Conservation (phyloP, 2,797 vertebrate genomes). For the Gorsachius magnificus region DNA sequence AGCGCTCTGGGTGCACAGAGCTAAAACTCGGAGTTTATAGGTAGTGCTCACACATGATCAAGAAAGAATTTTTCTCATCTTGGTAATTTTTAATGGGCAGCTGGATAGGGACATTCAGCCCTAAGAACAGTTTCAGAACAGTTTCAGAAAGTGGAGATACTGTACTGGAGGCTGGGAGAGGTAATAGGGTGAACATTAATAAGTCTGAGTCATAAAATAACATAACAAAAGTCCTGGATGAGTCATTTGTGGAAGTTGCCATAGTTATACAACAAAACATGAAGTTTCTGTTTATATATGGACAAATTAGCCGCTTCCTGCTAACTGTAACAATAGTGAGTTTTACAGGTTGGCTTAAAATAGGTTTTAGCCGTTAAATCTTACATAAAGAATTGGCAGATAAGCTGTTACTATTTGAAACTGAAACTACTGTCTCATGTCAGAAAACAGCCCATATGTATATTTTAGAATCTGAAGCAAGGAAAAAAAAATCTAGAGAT, state of each 20-base stretch:
- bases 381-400: constrained; percentile 8
- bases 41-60: neutral
- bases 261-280: constrained; percentile 60
- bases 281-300: constrained; percentile 57
- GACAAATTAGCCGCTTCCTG: constrained; percentile 48
- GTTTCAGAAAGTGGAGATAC: constrained; percentile 15
- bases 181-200: constrained; percentile 21
- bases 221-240: constrained; percentile 45
- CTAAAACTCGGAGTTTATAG: neutral
- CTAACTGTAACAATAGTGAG: neutral
- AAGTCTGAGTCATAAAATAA: constrained; percentile 53
- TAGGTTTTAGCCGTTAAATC: constrained; percentile 18
- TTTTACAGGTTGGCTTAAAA: constrained; percentile 35
- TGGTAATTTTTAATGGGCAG: neutral
- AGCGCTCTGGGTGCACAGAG: neutral
- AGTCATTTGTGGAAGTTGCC: constrained; percentile 60
- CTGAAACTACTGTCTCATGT: constrained; percentile 44
- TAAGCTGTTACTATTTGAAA: constrained; percentile 40
- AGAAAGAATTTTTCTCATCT: neutral
- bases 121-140: neutral
- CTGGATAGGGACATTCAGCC: neutral
- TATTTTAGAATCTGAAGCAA: constrained; percentile 59
- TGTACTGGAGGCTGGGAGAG: neutral
- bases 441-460: constrained; percentile 32
- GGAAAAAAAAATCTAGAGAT: constrained; percentile 29